Evolutionary conservation across 2,888 invertebrate genomes (phyloP), one percentile per base, ranked within the genome.

Genomic region (Pristionchus fissidentatus): DNA sequence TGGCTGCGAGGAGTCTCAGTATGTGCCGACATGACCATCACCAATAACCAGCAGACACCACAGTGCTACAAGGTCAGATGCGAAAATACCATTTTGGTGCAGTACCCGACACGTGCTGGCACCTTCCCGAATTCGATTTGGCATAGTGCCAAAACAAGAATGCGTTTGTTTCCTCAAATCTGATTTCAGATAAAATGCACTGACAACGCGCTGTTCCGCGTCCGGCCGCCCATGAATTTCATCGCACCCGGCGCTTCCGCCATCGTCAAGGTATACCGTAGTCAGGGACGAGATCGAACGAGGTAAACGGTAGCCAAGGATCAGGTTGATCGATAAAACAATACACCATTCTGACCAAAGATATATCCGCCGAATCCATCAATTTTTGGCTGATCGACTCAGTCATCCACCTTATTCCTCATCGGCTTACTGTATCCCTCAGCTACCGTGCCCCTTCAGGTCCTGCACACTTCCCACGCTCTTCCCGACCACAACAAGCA

Each of bases 201-300:
- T 15, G 75, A 77, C 75, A 77, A 77, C 49, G 26, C 75, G 49
- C 75, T 41, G 32, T 77, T 77, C 49, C 75, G 75, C 35, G 75
- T 77, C 13, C 75, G 75, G 0, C 75, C 75, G 0, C 75, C 75
- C 3, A 77, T 77, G 75, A 52, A 52, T 32, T 49, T 77, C 75
- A 46, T 77, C 52, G 75, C 46, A 32, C 29, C 38, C 19, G 49
- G 49, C 29, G 75, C 29, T 8, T 22, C 29, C 52, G 46, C 35
- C 10, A 10, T 32, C 52, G 75, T 77, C 32, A 46, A 52, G 46
- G 75, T 77, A 46, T 3, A 29, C 43, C 41, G 41, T 41, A 41
- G 26, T 38, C 8, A 32, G 13, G 41, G 26, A n/a, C 0, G 2
- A 32, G 70, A 4, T 38, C 70, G 13, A n/a, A n/a, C n/a, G n/a